phyloP scores from a whole-genome alignment of 2,888 invertebrate species.

The Netelia virgata region DNA sequence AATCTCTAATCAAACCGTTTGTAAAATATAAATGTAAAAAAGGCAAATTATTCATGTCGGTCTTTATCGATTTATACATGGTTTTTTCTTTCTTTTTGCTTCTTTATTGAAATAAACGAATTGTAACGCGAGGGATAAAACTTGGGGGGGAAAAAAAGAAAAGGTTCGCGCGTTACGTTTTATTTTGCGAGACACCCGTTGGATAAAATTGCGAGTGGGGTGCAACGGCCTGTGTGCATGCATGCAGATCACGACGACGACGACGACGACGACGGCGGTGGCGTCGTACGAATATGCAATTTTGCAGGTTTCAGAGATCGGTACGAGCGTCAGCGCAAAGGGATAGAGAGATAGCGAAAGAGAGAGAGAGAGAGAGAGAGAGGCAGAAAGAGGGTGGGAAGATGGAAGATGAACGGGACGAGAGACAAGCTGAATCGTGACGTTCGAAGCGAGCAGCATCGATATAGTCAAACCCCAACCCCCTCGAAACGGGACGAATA shows the following conservation, averaged over 20 bases:
- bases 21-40: background rate
- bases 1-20: background rate
- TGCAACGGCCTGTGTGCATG: conserved; percentile 46
- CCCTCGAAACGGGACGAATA: conserved; percentile 62
- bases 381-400: conserved; percentile 13
- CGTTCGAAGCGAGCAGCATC: conserved; percentile 65
- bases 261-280: conserved; percentile 33
- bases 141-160: background rate
- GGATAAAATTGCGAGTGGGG: conserved; percentile 54
- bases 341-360: conserved; percentile 3
- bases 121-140: background rate
- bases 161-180: background rate
- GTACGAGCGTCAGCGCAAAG: conserved; percentile 49
- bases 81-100: too few relatives aligned
- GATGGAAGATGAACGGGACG: conserved; percentile 40
- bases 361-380: conserved; percentile 15
- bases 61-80: too few relatives aligned
- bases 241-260: conserved; percentile 41
- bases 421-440: conserved; percentile 66
- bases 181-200: conserved; percentile 1
- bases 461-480: conserved; percentile 47
- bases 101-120: too few relatives aligned
- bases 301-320: conserved; percentile 67
- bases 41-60: background rate
- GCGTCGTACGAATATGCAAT: conserved; percentile 68